Base-by-base conservation (phyloP, 2,113 vertebrate species). In the Rafetus swinhoei region DNA sequence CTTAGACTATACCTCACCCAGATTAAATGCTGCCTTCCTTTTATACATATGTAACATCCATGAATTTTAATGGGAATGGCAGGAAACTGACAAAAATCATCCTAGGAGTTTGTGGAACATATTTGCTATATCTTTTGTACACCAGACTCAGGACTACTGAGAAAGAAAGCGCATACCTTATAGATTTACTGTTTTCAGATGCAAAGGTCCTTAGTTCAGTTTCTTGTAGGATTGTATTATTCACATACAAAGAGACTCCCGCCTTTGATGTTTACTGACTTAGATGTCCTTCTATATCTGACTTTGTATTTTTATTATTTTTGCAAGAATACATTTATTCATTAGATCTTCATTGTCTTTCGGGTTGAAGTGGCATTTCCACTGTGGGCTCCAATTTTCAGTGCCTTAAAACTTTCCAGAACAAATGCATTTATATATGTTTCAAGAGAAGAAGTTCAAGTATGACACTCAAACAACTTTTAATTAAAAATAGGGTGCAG, bases 321-420 rank as follows among this genome's bases (percentile, higher is more conserved):
- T 89, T 59, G 3, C 19, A 13, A 88, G 13, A 81, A 81, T 2
- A 32, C 9, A 0, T 24, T 74, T 82, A 69, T 15, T 65, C 52
- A 81, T 59, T 86, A 84, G 10, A 16, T 76, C 15, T 88, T 72
- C 82, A 79, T 93, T 92, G 22, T 9, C 24, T 1, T 65, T 87
- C 82, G 25, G 3, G 3, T 12, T 89, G 35, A 83, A 90, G 13
- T 85, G 32, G 29, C 6, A 72, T 35, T 27, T 62, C 10, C 53
- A 87, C 3, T 55, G 22, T 14, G 91, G 16, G 24, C 22, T 52
- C 39, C 21, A 54, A 45, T 79, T 52, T 24, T 27, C 76, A 79
- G 35, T 79, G 76, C 52, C 25, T 50, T 62, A 90, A 65, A 88
- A 76, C 52, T 56, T 86, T 93, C 56, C 57, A 74, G 29, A 86